Evolutionary conservation across 2,113 vertebrate genomes (phyloP).

Genomic region (Engraulis encrasicolus): DNA sequence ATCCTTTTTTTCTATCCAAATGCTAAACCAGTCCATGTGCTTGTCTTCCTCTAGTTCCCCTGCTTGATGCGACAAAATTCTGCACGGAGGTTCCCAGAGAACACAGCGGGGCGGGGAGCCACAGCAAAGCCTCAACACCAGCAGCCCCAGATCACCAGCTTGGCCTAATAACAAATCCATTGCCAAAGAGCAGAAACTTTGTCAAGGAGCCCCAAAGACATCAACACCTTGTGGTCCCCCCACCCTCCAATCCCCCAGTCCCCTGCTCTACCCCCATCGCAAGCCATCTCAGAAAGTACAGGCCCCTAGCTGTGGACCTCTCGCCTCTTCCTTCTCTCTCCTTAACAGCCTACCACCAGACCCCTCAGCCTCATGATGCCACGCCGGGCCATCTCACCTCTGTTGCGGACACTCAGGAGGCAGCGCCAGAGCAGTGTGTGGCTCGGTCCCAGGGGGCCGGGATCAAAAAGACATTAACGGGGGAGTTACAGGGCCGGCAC

Average conservation of each 20-base stretch:
- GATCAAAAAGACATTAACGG: not conserved
- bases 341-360: not conserved
- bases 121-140: not conserved
- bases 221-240: too few relatives aligned
- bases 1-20: not conserved
- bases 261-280: not conserved
- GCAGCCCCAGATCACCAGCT: not conserved
- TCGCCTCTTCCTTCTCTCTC: not conserved
- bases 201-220: not conserved
- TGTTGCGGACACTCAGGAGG: not conserved
- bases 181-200: too few relatives aligned
- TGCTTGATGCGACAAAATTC: not conserved
- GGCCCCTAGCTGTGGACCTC: too few relatives aligned
- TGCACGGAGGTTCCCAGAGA: not conserved
- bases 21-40: not conserved
- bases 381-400: not conserved
- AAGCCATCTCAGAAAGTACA: not conserved
- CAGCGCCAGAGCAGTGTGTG: not conserved
- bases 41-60: too few relatives aligned
- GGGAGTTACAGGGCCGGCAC: not conserved
- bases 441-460: not conserved
- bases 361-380: not conserved
- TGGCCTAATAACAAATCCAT: not conserved
- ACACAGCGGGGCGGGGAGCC: not conserved
- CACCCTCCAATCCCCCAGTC: too few relatives aligned